Conservation (phyloP, 2,888 invertebrate species). For the Branchellion lobata region DNA sequence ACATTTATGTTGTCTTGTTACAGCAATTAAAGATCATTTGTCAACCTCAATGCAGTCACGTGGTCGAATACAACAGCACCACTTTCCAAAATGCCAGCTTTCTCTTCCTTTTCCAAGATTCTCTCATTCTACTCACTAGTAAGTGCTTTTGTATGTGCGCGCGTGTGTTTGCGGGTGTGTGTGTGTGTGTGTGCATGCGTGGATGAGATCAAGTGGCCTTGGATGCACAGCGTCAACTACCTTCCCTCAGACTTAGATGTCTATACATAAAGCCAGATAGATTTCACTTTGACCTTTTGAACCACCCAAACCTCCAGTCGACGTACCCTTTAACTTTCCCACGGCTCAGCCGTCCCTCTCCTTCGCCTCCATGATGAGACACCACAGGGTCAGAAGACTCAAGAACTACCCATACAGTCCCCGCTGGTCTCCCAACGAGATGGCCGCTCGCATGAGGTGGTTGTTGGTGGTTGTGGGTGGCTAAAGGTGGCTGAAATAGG, state of each 20-base stretch:
- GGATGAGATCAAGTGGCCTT: too few relatives aligned
- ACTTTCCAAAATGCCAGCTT: not conserved
- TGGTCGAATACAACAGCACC: not conserved
- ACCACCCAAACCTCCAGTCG: constrained; percentile 57
- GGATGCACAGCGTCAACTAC: too few relatives aligned
- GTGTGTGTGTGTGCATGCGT: too few relatives aligned
- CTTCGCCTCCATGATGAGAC: constrained; percentile 56
- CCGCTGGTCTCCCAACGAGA: constrained; percentile 61
- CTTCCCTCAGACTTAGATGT: too few relatives aligned
- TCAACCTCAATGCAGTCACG: not conserved
- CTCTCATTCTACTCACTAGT: not conserved
- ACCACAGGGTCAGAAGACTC: constrained; percentile 53
- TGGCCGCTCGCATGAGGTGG: constrained; percentile 61
- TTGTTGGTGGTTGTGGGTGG: too few relatives aligned
- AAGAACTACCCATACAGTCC: constrained; percentile 62
- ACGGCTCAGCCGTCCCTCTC: constrained; percentile 59
- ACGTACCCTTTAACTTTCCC: constrained; percentile 61
- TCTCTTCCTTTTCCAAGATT: not conserved
- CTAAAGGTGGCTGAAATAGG: not conserved
- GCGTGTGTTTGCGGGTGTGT: too few relatives aligned
- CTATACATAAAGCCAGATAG: too few relatives aligned
- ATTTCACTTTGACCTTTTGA: too few relatives aligned
- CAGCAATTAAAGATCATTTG: too few relatives aligned
- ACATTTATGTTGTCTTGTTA: too few relatives aligned
- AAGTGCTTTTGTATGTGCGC: not conserved